Percentiles rank a stretch among this genome's conserved stretches.
These are phyloP conservation scores for Lumbricus terrestris DNA, from an alignment of 2,888 invertebrate species.

Conservation along the genomic window DNA sequence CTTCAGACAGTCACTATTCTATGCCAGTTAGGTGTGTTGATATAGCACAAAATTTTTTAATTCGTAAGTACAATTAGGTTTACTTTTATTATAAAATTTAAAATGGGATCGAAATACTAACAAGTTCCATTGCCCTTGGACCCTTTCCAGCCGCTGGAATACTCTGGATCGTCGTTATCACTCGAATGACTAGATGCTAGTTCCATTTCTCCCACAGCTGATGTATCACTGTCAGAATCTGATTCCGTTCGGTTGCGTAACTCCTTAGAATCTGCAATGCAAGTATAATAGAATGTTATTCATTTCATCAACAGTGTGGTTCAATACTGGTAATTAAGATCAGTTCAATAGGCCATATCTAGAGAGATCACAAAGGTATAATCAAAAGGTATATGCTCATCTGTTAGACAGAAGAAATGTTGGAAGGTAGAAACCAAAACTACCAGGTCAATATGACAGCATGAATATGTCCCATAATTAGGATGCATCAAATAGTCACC, in stretches of 20 bases:
- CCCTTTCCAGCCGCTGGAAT: neutral
- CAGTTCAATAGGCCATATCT: neutral
- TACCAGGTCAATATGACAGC: neutral
- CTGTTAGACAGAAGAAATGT: neutral
- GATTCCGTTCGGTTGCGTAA: conserved; percentile 66
- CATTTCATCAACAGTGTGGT: neutral
- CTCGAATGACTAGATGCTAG: conserved; percentile 93
- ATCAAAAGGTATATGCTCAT: no score
- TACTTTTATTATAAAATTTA: no score
- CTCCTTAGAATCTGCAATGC: neutral
- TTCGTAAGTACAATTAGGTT: no score
- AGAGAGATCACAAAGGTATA: neutral
- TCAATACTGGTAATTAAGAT: neutral
- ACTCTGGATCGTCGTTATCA: conserved; percentile 69
- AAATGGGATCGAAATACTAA: neutral
- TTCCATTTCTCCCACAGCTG: conserved; percentile 66
- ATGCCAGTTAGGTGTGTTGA: neutral
- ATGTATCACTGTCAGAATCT: conserved; percentile 72
- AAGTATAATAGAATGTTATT: neutral
- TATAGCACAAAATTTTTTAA: neutral
- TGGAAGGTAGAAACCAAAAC: neutral
- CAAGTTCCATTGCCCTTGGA: neutral
- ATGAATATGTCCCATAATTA: neutral
- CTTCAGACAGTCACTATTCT: neutral
- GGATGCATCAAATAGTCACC: neutral